These are phyloP conservation scores for Diglossa brunneiventris DNA, from an alignment of 2,113 vertebrate species.

Conservation along the genomic window DNA sequence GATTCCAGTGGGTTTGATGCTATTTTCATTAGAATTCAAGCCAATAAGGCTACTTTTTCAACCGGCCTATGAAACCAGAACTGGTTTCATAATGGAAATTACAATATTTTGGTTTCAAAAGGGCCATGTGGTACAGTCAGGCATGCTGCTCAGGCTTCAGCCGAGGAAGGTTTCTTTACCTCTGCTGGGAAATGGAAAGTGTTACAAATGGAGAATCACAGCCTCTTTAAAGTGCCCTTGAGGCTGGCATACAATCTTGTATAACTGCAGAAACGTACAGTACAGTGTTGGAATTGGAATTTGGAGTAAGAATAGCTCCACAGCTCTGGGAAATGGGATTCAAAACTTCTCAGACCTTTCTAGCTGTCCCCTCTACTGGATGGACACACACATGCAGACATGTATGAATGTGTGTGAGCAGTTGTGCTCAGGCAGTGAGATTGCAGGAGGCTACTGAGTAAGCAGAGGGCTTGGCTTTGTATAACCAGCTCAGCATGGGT, in stretches of 20 bases:
- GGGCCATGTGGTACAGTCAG: background rate
- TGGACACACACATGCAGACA: background rate
- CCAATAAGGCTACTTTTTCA: background rate
- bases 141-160: background rate
- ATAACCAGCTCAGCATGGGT: accelerated
- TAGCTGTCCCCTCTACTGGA: background rate
- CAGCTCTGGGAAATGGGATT: background rate
- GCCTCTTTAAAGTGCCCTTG: background rate
- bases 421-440: background rate
- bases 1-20: background rate
- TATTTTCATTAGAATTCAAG: background rate
- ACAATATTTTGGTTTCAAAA: background rate
- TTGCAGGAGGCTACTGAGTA: background rate
- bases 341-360: background rate
- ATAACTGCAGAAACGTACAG: background rate
- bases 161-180: background rate
- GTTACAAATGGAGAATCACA: background rate
- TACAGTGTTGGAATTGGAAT: background rate
- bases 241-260: background rate
- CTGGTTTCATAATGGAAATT: background rate
- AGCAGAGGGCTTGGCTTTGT: background rate
- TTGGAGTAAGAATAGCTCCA: background rate
- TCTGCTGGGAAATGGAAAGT: background rate
- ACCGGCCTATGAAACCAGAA: background rate
- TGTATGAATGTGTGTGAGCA: accelerated